Evolutionary conservation across 2,888 invertebrate species (phyloP).

Genomic region (Trilocha varians): DNA sequence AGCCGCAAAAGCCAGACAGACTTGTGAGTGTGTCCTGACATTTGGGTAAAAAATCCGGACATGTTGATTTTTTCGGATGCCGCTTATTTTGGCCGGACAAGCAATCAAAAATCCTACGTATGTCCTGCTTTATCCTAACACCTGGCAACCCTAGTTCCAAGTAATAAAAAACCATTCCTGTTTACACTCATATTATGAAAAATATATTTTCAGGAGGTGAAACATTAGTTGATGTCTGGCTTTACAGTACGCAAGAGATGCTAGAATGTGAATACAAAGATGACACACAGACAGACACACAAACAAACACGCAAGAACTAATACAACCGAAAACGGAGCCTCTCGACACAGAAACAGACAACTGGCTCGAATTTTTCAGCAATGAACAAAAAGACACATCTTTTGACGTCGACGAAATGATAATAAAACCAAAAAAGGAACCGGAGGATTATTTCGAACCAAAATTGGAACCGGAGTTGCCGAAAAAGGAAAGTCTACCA

Average conservation of each 20-base stretch:
- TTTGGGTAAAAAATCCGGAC: too few species aligned
- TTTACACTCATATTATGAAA: too few species aligned
- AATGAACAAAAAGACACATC: constrained; percentile 35
- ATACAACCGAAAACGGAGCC: constrained; percentile 8
- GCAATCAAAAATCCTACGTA: too few species aligned
- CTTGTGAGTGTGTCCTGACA: too few species aligned
- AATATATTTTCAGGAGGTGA: constrained; percentile 83
- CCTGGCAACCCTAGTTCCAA: too few species aligned
- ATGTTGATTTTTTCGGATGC: too few species aligned
- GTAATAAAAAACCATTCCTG: too few species aligned
- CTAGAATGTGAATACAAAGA: constrained; percentile 46
- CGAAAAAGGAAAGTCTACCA: constrained; percentile 26
- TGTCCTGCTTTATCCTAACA: too few species aligned
- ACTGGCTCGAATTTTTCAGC: constrained; percentile 59
- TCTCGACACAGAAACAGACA: constrained; percentile 24
- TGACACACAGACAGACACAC: constrained; percentile 6
- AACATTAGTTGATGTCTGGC: constrained; percentile 83
- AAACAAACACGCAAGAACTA: constrained; percentile 4
- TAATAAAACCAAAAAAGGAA: constrained; percentile 46
- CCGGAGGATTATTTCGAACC: constrained; percentile 19
- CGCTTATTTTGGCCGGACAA: too few species aligned
- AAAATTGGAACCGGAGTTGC: constrained; percentile 13
- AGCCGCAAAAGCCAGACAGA: too few species aligned
- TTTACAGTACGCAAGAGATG: constrained; percentile 68
- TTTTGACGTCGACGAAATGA: constrained; percentile 58